These are phyloP conservation scores for Cuniculus paca DNA, from an alignment of 2,797 vertebrate genomes.

Conservation along the genomic window DNA sequence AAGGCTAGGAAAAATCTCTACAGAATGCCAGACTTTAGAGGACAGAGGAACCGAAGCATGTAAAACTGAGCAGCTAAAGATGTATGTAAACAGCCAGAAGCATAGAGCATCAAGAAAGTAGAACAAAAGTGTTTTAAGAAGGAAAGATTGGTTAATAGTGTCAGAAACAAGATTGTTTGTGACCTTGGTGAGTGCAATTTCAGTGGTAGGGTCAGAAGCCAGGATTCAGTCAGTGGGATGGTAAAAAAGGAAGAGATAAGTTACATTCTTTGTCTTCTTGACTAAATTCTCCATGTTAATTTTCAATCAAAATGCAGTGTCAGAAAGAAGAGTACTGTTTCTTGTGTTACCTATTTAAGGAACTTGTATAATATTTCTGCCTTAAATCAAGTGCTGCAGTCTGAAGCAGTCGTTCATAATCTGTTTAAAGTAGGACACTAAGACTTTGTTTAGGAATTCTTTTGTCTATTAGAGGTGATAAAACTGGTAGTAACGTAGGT, in stretches of 20 bases:
- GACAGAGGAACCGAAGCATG: not conserved
- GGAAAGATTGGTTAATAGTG: not conserved
- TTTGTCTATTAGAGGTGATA: not conserved
- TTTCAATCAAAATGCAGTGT: slow-evolving; percentile 13
- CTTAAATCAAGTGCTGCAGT: not conserved
- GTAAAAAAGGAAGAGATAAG: not conserved
- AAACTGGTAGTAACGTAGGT: not conserved
- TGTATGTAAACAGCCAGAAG: not conserved
- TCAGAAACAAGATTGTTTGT: not conserved
- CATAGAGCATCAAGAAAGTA: not conserved
- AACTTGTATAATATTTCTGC: not conserved
- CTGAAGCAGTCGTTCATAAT: not conserved
- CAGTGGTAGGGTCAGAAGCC: not conserved
- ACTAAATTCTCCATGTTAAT: slow-evolving; percentile 8
- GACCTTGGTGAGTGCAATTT: not conserved
- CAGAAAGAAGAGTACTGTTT: not conserved
- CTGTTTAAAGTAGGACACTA: not conserved
- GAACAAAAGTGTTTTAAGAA: not conserved
- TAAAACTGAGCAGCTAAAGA: not conserved
- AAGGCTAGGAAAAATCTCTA: not conserved
- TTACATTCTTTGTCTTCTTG: slow-evolving; percentile 8
- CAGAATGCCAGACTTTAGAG: not conserved
- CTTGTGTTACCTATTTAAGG: not conserved
- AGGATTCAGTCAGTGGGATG: not conserved
- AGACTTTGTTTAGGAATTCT: slow-evolving; percentile 1